Conservation (phyloP, 2,797 vertebrate genomes). For the Spondyliosoma cantharus region DNA sequence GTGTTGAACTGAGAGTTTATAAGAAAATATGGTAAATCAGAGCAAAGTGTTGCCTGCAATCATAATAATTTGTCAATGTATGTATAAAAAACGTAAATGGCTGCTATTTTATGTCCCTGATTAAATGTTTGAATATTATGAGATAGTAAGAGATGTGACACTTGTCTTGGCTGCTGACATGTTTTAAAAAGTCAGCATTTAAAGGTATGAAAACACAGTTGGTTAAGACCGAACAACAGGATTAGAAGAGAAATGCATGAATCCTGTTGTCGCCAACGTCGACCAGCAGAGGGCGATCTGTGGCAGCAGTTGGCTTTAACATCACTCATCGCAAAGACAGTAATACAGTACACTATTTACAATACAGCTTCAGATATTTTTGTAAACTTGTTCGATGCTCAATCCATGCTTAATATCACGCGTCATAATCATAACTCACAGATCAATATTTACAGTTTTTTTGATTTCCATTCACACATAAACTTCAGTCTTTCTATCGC, state of each 20-base stretch:
- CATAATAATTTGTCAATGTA: not conserved
- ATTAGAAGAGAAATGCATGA: not conserved
- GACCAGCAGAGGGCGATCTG: conserved; percentile 66
- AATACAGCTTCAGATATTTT: conserved; percentile 63
- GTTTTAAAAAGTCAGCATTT: conserved; percentile 9
- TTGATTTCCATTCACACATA: conserved; percentile 43
- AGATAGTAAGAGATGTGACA: not conserved
- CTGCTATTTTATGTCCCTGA: conserved; percentile 57
- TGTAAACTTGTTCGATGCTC: conserved; percentile 69
- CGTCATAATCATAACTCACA: conserved; percentile 37
- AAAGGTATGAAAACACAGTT: conserved; percentile 38
- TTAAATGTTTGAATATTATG: conserved; percentile 33
- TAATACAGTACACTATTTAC: conserved; percentile 70
- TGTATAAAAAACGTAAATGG: conserved; percentile 18
- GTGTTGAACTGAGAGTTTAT: not conserved
- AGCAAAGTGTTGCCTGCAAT: conserved; percentile 6
- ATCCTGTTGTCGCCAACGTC: conserved; percentile 30
- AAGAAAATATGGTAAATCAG: not conserved
- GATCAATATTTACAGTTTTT: conserved; percentile 62
- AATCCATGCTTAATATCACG: conserved; percentile 67
- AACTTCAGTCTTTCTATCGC: conserved; percentile 20
- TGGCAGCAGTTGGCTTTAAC: conserved; percentile 40
- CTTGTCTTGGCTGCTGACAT: not conserved
- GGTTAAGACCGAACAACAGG: not conserved
- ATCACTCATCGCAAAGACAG: conserved; percentile 48